These are phyloP conservation scores for Ophraella communa DNA, from an alignment of 2,888 invertebrate species.

Conservation along the genomic window DNA sequence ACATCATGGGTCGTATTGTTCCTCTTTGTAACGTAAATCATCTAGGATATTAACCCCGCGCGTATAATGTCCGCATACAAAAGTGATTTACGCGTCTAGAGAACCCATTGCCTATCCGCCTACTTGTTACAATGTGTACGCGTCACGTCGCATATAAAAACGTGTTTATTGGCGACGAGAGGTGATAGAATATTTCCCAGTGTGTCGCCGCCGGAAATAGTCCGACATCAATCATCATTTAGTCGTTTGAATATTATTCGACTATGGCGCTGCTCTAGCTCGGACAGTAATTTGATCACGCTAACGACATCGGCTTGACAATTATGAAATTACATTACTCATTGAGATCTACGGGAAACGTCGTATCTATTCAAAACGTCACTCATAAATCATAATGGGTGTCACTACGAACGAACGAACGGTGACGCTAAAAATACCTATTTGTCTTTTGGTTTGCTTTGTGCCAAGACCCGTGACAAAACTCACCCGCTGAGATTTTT, in stretches of 20 bases:
- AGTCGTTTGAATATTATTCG: constrained; percentile 37
- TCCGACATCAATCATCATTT: constrained; percentile 59
- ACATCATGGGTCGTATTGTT: constrained; percentile 41
- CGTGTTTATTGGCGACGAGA: constrained; percentile 56
- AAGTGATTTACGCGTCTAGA: constrained; percentile 59
- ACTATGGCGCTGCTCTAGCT: constrained; percentile 47
- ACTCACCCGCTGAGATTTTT: constrained; percentile 38
- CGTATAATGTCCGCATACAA: constrained; percentile 57
- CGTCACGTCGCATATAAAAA: constrained; percentile 58
- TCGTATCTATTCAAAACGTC: constrained; percentile 51
- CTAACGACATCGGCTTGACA: constrained; percentile 57
- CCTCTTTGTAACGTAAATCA: constrained; percentile 53
- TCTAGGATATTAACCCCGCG: constrained; percentile 59
- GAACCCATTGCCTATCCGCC: constrained; percentile 57
- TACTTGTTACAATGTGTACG: constrained; percentile 56
- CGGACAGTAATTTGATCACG: constrained; percentile 54
- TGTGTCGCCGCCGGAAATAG: constrained; percentile 58
- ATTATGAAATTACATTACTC: constrained; percentile 60
- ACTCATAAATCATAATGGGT: constrained; percentile 57
- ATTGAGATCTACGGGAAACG: constrained; percentile 57
- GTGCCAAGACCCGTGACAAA: constrained; percentile 54
- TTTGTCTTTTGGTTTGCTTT: constrained; percentile 54
- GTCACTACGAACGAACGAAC: constrained; percentile 51
- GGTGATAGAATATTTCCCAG: constrained; percentile 57
- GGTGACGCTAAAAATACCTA: constrained; percentile 54